phyloP scores from a whole-genome alignment of 2,888 invertebrate species.

The Notodonta dromedarius region DNA sequence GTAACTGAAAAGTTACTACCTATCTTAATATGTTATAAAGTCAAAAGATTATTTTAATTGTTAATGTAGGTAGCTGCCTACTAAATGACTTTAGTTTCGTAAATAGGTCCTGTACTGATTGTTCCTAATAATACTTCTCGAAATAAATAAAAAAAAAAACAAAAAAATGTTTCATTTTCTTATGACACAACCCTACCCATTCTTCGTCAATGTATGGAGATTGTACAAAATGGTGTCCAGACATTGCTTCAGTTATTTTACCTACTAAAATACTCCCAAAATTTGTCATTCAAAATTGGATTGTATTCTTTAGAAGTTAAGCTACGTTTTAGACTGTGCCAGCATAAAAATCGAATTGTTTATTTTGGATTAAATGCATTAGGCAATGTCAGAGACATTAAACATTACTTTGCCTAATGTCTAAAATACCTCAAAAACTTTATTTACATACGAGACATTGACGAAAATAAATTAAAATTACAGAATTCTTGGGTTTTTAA shows the following conservation, averaged over 20 bases:
- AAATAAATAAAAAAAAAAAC: conserved; percentile 8
- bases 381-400: conserved; percentile 10
- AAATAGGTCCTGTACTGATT: conserved; percentile 3
- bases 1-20: conserved; percentile 6
- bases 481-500: conserved; percentile 4
- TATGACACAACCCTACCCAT: conserved; percentile 13
- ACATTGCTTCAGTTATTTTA: conserved; percentile 8
- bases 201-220: conserved; percentile 13
- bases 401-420: conserved; percentile 10
- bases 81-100: neutral
- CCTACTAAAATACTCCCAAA: conserved; percentile 11
- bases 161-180: conserved; percentile 10
- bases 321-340: conserved; percentile 7
- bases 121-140: conserved; percentile 4
- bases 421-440: conserved; percentile 9
- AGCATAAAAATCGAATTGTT: conserved; percentile 4
- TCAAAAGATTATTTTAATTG: conserved; percentile 1
- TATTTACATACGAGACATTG: conserved; percentile 7
- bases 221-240: conserved; percentile 9
- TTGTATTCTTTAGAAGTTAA: conserved; percentile 8
- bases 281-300: conserved; percentile 9
- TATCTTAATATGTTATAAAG: conserved; percentile 1
- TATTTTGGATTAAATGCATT: conserved; percentile 11
- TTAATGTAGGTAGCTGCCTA: neutral
- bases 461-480: conserved; percentile 6